Conservation (phyloP, 1,140 invertebrate genomes). For the Dysdera silvatica region DNA sequence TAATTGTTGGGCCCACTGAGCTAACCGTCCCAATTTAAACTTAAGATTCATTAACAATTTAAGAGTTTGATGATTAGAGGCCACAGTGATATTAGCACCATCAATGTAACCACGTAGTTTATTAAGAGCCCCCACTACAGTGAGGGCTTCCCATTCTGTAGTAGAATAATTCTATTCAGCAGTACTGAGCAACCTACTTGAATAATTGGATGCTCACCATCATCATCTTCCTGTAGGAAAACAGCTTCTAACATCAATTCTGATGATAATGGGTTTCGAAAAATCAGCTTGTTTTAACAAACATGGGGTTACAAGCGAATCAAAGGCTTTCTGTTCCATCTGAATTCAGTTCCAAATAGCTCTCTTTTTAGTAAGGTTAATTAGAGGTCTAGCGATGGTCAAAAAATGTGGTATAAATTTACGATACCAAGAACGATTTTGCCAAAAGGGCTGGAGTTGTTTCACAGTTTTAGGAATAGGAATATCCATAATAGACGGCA, state of each 20-base stretch:
- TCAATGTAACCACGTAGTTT: constrained; percentile 12
- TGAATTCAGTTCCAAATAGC: constrained; percentile 1
- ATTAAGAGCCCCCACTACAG: constrained; percentile 31
- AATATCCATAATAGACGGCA: constrained; percentile 29
- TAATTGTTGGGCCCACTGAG: constrained; percentile 47
- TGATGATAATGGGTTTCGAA: background rate
- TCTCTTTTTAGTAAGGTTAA: constrained; percentile 9
- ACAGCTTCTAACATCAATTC: constrained; percentile 16
- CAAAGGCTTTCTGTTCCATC: constrained; percentile 25
- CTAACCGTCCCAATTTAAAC: constrained; percentile 43
- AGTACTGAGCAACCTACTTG: background rate
- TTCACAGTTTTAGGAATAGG: constrained; percentile 28
- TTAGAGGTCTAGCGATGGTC: constrained; percentile 23
- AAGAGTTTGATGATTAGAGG: constrained; percentile 49
- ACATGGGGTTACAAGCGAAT: constrained; percentile 30
- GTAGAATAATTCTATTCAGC: constrained; percentile 32
- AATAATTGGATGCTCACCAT: constrained; percentile 36
- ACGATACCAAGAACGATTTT: constrained; percentile 29
- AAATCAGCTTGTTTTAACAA: constrained; percentile 5
- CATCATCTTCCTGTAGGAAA: constrained; percentile 31
- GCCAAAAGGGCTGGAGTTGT: constrained; percentile 22
- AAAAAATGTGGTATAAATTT: constrained; percentile 35
- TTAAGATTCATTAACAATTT: constrained; percentile 44
- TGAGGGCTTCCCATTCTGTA: constrained; percentile 32
- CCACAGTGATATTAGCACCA: constrained; percentile 43